Evolutionary conservation across 2,113 vertebrate genomes (phyloP).

Genomic region (Anarhynchus alexandrinus): DNA sequence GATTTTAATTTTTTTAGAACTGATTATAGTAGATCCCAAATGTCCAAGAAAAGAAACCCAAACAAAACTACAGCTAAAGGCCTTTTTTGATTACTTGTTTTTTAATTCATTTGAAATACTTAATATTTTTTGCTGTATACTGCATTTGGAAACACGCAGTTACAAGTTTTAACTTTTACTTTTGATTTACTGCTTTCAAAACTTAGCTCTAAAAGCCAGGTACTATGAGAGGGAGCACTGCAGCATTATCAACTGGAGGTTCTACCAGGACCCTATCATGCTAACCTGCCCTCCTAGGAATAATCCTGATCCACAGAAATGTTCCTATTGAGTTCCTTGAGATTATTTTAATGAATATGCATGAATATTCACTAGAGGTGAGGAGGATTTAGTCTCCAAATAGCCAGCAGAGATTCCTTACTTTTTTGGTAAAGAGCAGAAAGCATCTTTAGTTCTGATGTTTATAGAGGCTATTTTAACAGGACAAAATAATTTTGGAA

Average conservation of each 20-base stretch:
- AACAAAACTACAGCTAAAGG: background rate
- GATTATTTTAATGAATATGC: background rate
- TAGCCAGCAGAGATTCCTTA: background rate
- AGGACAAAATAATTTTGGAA: background rate
- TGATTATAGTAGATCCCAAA: background rate
- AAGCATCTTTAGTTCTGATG: background rate
- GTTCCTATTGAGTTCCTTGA: background rate
- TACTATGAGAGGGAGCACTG: background rate
- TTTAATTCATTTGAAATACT: background rate
- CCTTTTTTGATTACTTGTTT: background rate
- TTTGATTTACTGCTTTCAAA: conserved; percentile 32
- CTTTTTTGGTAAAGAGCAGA: background rate
- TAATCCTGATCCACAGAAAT: background rate
- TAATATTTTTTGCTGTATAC: background rate
- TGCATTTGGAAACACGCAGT: background rate
- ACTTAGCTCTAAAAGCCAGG: background rate
- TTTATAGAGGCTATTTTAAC: background rate
- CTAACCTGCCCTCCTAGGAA: background rate
- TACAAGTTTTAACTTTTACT: background rate
- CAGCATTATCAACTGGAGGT: background rate
- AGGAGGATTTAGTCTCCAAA: background rate
- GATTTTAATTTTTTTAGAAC: conserved; percentile 5
- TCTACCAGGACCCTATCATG: background rate
- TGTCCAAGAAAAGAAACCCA: background rate
- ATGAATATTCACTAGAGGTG: background rate